A percentile compares a stretch with the other conserved stretches of the same genome.
Evolutionary conservation across 2,888 invertebrate species (phyloP).

Genomic region (Amaurobius ferox): DNA sequence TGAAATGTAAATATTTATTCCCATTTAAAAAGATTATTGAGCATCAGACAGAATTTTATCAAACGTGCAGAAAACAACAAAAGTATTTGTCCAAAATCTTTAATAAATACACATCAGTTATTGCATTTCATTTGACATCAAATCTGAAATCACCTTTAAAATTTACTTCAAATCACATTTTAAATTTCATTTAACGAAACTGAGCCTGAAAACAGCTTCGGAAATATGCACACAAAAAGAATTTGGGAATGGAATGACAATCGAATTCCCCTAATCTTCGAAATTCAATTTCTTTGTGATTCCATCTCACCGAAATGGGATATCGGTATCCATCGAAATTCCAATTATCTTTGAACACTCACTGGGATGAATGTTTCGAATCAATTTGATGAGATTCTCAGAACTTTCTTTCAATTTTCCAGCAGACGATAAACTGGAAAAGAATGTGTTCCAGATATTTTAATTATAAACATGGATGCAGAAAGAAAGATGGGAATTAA

Average conservation of each 20-base stretch:
- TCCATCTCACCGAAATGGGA: neutral
- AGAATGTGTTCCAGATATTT: constrained; percentile 12
- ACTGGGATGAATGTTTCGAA: neutral
- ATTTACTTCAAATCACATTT: no score
- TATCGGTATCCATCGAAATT: constrained; percentile 12
- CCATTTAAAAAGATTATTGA: no score
- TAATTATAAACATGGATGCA: constrained; percentile 6
- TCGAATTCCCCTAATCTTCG: neutral
- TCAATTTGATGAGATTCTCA: neutral
- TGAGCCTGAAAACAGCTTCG: no score
- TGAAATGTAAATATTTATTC: no score
- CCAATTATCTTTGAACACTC: constrained; percentile 4
- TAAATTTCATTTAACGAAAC: no score
- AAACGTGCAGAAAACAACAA: no score
- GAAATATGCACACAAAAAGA: neutral
- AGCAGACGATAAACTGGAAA: neutral
- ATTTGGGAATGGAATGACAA: neutral
- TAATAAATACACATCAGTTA: no score
- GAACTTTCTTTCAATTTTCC: neutral
- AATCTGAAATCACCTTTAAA: no score
- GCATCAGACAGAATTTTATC: no score
- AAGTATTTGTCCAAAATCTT: no score
- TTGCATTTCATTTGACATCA: no score
- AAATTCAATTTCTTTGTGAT: neutral
- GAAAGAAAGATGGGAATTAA: neutral